Percentiles rank a stretch among this genome's conserved stretches.
phyloP scores from a whole-genome alignment of 2,797 vertebrate species.

The Helicolenus hilgendorfi region DNA sequence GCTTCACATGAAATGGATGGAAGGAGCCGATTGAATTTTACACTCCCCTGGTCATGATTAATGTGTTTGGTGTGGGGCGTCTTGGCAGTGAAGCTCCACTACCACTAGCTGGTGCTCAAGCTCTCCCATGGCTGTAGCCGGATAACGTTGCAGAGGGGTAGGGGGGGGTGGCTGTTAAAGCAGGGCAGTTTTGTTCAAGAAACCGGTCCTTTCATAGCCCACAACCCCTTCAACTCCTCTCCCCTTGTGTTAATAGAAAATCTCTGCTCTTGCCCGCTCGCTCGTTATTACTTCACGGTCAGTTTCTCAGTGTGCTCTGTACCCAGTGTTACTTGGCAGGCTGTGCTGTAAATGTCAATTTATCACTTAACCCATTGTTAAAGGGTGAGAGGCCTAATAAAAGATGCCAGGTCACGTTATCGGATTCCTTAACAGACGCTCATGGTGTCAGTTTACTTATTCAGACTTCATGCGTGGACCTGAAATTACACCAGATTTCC shows the following conservation, averaged over 20 bases:
- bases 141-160: conserved; percentile 36
- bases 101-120: conserved; percentile 88
- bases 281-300: conserved; percentile 82
- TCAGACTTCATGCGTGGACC: conserved; percentile 39
- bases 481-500: conserved; percentile 1
- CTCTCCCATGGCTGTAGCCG: conserved; percentile 66
- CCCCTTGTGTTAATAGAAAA: conserved; percentile 84
- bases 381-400: conserved; percentile 84
- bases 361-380: conserved; percentile 89
- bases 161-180: conserved; percentile 9
- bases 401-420: conserved; percentile 79
- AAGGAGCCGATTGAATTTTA: conserved; percentile 99
- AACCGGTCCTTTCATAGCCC: conserved; percentile 67
- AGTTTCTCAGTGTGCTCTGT: conserved; percentile 78
- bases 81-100: conserved; percentile 62
- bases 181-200: conserved; percentile 56
- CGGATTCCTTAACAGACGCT: conserved; percentile 67
- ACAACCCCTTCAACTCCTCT: conserved; percentile 73
- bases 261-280: conserved; percentile 71
- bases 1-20: conserved; percentile 97
- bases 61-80: conserved; percentile 86
- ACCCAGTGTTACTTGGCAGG: conserved; percentile 81
- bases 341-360: conserved; percentile 86
- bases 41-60: conserved; percentile 97
- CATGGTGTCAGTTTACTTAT: conserved; percentile 62